These are phyloP conservation scores for Eulemur macaco DNA, from an alignment of 2,113 vertebrate species.

Conservation along the genomic window DNA sequence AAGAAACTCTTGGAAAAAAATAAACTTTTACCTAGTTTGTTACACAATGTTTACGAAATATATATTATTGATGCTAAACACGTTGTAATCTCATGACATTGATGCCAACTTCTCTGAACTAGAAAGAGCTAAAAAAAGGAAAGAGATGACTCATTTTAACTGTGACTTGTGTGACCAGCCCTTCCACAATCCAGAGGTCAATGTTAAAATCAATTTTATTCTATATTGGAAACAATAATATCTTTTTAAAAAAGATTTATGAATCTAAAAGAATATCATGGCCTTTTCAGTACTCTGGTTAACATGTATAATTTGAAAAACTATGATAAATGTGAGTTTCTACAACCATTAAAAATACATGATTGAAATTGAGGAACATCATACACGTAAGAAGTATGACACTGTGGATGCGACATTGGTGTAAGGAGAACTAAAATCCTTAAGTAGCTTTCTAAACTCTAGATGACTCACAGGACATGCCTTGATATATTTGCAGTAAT, in stretches of 20 bases:
- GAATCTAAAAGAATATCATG: neutral
- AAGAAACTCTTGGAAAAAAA: neutral
- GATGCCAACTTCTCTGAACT: neutral
- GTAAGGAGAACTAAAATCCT: neutral
- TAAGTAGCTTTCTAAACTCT: neutral
- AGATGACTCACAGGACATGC: no score
- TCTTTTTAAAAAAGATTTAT: neutral
- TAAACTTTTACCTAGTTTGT: neutral
- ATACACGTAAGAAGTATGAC: neutral
- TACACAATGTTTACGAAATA: neutral
- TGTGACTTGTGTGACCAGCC: neutral
- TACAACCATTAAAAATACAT: neutral
- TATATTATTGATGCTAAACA: neutral
- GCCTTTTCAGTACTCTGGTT: neutral
- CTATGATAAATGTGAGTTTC: neutral
- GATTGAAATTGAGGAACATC: neutral
- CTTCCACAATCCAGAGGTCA: neutral
- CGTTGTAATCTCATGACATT: neutral
- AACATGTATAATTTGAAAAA: neutral
- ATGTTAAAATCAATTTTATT: neutral
- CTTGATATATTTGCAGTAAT: neutral
- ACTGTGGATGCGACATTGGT: neutral
- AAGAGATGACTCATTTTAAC: neutral
- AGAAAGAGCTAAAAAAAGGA: slow-evolving; percentile 6
- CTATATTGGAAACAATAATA: neutral